Base-by-base conservation (phyloP, 2,888 invertebrate genomes). In the Ametastegia equiseti region DNA sequence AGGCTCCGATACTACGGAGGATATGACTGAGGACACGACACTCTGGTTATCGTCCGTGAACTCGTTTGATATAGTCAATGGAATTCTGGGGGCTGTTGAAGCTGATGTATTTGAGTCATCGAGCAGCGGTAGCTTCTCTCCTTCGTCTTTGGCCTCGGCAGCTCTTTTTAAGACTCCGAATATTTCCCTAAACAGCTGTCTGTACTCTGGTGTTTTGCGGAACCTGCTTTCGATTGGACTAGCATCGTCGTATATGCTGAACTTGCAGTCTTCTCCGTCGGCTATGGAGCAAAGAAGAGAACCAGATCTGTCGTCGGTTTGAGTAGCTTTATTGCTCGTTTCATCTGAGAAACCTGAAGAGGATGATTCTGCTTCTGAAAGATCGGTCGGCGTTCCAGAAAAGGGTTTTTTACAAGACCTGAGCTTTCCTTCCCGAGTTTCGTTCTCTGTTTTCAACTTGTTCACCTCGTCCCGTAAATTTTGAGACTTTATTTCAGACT, bases 261-360 rank as follows among this genome's bases (percentile, higher is more conserved):
- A 96, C 85, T 96, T 95, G 90, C 96, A 97, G 89, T 97, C 96
- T 86, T 97, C 97, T 13, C 97, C 97, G 89, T 97, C 97, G 78
- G 96, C 96, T 83, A 97, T 97, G 0, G 96, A 96, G 92, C 97
- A 97, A 77, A 97, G 92, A 91, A 97, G 96, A 19, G 96, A 96
- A n/a, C 97, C 97, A 0, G 96, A 95, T 13, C 96, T 94, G 50
- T 94, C 94, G 83, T 97, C 97, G 0, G 97, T 97, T 89, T 97
- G 97, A 4, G 97, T 97, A 1, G 94, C 94, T 89, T 97, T 97
- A 91, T 96, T 96, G 90, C 96, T 95, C 1, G 96, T 97, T 91
- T 97, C 97, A 88, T 97, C 97, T 0, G 96, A 95, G 90, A 96
- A 97, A 11, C 96, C 97, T 0, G 97, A 97, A 19, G 97, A 97